Percentiles rank a stretch among this genome's conserved stretches.
These are phyloP conservation scores for Leistus spinibarbis DNA, from an alignment of 2,888 invertebrate species.

Conservation along the genomic window DNA sequence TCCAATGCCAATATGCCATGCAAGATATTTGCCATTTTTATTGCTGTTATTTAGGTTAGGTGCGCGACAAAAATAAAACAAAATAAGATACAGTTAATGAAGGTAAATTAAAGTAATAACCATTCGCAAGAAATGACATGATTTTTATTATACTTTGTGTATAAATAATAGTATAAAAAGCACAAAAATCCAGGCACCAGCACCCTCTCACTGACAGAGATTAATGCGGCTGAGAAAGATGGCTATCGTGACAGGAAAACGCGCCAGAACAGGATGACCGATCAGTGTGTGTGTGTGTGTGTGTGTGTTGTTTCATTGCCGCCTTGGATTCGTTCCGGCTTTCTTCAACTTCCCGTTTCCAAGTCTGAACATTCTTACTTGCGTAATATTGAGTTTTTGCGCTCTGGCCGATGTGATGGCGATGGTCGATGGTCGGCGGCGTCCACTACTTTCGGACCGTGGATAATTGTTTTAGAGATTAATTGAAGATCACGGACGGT, in stretches of 20 bases:
- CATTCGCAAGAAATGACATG: not conserved
- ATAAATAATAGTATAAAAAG: too few species aligned
- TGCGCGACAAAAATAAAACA: too few species aligned
- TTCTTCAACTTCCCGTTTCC: conserved; percentile 36
- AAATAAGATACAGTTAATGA: not conserved
- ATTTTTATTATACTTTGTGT: too few species aligned
- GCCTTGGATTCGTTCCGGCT: conserved; percentile 29
- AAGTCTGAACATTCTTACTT: conserved; percentile 10
- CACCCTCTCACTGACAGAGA: conserved; percentile 20
- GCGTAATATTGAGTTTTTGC: conserved; percentile 31
- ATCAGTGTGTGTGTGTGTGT: not conserved
- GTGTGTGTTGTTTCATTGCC: not conserved
- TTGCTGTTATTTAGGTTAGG: too few species aligned
- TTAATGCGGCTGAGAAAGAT: conserved; percentile 8
- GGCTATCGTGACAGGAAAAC: not conserved
- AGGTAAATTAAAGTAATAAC: not conserved
- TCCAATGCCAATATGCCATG: not conserved
- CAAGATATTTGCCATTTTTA: too few species aligned
- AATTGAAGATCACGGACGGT: conserved; percentile 29
- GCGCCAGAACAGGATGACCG: not conserved
- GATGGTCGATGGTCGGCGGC: conserved; percentile 13
- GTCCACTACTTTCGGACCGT: conserved; percentile 26
- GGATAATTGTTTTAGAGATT: conserved; percentile 34
- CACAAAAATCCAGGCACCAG: not conserved
- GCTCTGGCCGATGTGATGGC: not conserved